phyloP scores from a whole-genome alignment of 2,888 invertebrate species.

The Clanis bilineata region DNA sequence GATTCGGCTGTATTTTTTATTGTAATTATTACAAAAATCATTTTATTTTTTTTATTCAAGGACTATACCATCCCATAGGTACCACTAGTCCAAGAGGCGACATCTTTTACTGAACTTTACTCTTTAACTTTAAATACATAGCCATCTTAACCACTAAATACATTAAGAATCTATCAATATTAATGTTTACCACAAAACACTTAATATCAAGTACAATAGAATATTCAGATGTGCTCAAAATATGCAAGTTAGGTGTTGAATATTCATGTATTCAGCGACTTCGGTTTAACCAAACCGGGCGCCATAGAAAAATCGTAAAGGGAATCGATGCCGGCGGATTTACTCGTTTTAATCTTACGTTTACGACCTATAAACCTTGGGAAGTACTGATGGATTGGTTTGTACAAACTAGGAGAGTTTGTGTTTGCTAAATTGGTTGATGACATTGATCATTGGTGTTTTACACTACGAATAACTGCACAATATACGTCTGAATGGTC shows the following conservation, averaged over 20 bases:
- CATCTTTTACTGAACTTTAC: too few relatives aligned
- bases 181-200: slow-evolving; percentile 12
- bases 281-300: background rate
- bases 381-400: background rate
- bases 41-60: too few relatives aligned
- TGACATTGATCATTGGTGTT: too few relatives aligned
- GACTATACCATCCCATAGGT: too few relatives aligned
- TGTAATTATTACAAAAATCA: too few relatives aligned
- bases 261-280: slow-evolving; percentile 23
- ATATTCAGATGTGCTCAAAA: slow-evolving; percentile 10
- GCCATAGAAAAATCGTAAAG: background rate
- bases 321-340: slow-evolving; percentile 40
- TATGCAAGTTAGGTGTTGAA: background rate
- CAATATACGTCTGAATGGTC: too few relatives aligned
- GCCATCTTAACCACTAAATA: background rate
- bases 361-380: background rate
- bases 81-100: too few relatives aligned
- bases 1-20: too few relatives aligned
- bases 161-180: background rate
- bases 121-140: too few relatives aligned
- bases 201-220: slow-evolving; percentile 4
- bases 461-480: too few relatives aligned
- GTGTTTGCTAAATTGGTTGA: too few relatives aligned
- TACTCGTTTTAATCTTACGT: slow-evolving; percentile 27
- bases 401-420: background rate